Evolutionary conservation across 1,140 invertebrate genomes (phyloP).

Genomic region (Leptoteleia sp.): DNA sequence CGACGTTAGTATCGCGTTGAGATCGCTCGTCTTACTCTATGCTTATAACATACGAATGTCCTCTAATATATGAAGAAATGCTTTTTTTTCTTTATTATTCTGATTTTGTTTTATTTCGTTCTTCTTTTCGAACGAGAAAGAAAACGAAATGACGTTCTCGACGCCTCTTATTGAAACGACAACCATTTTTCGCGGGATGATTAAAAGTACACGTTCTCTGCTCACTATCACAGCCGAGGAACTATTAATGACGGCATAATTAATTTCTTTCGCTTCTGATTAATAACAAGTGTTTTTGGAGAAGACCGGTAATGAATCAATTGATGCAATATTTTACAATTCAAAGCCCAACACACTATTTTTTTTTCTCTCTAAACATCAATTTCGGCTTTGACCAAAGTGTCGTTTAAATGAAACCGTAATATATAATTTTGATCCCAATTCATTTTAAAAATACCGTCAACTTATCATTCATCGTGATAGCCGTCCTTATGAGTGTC

Average conservation of each 20-base stretch:
- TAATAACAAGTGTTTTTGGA: slow-evolving; percentile 30
- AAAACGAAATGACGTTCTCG: slow-evolving; percentile 35
- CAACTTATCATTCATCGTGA: slow-evolving; percentile 5
- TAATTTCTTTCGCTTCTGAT: background rate
- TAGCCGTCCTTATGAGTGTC: slow-evolving; percentile 62
- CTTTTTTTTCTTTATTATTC: slow-evolving; percentile 51
- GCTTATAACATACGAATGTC: slow-evolving; percentile 61
- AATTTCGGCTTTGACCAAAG: slow-evolving; percentile 18
- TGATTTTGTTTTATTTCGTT: slow-evolving; percentile 45
- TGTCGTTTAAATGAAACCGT: slow-evolving; percentile 20
- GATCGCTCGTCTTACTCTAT: slow-evolving; percentile 56
- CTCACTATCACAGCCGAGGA: slow-evolving; percentile 66
- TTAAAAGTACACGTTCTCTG: slow-evolving; percentile 58
- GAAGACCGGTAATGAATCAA: background rate
- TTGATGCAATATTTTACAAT: background rate
- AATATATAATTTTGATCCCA: slow-evolving; percentile 32
- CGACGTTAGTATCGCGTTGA: slow-evolving; percentile 32
- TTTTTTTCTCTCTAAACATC: slow-evolving; percentile 1
- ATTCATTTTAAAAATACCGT: slow-evolving; percentile 30
- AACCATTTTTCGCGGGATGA: slow-evolving; percentile 51
- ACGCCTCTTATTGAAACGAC: slow-evolving; percentile 35
- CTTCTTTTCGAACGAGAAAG: slow-evolving; percentile 51
- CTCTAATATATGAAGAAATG: slow-evolving; percentile 68
- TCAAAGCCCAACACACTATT: slow-evolving; percentile 16
- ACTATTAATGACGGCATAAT: slow-evolving; percentile 59